Conservation (phyloP, 2,888 invertebrate genomes). For the Drosophila atripex region DNA sequence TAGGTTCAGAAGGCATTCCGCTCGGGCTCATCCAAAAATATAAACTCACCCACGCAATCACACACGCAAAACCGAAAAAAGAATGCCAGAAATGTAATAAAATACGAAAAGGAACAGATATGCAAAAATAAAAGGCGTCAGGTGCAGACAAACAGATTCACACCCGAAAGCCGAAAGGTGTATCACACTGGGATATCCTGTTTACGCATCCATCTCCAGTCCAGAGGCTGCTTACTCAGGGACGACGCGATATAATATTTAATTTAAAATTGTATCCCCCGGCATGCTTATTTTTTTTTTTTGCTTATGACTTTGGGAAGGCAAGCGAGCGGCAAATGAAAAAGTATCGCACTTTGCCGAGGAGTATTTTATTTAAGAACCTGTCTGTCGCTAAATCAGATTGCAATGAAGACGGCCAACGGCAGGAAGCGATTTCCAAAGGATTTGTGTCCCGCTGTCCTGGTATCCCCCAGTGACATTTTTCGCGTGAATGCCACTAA, state of each 20-base stretch:
- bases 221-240: constrained; percentile 40
- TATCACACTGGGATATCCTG: constrained; percentile 34
- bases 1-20: constrained; percentile 15
- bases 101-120: constrained; percentile 19
- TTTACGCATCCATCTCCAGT: constrained; percentile 48
- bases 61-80: constrained; percentile 14
- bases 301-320: constrained; percentile 39
- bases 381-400: constrained; percentile 29
- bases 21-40: constrained; percentile 9
- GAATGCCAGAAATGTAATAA: constrained; percentile 16
- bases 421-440: constrained; percentile 33
- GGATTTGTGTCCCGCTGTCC: constrained; percentile 13
- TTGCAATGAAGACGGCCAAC: constrained; percentile 10
- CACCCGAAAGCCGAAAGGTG: constrained; percentile 2
- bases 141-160: constrained; percentile 30
- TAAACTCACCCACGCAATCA: constrained; percentile 5
- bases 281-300: constrained; percentile 37
- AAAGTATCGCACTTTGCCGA: constrained; percentile 36
- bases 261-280: constrained; percentile 60
- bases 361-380: constrained; percentile 20
- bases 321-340: constrained; percentile 44
- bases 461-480: constrained; percentile 2
- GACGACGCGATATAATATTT: constrained; percentile 56
- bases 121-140: constrained; percentile 25
- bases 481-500: constrained; percentile 6